Evolutionary conservation across 2,888 invertebrate genomes (phyloP).

Genomic region (Scaeva pyrastri): DNA sequence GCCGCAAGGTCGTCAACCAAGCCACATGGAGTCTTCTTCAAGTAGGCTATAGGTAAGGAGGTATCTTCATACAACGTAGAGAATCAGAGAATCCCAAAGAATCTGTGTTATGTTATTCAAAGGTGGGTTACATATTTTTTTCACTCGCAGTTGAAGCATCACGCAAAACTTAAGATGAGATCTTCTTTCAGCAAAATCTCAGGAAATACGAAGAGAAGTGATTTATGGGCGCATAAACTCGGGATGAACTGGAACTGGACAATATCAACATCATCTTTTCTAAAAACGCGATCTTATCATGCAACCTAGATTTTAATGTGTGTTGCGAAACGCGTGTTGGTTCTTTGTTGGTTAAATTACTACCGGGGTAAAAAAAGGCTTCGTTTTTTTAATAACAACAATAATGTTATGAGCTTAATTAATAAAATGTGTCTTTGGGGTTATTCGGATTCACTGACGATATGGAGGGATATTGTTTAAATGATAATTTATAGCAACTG

Average conservation of each 20-base stretch:
- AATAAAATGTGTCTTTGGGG: conserved; percentile 20
- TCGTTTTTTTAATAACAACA: conserved; percentile 1
- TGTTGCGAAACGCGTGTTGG: conserved; percentile 9
- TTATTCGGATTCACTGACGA: background rate
- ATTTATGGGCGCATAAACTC: conserved; percentile 42
- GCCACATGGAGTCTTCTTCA: too few species aligned
- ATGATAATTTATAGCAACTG: conserved; percentile 40
- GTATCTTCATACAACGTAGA: conserved; percentile 36
- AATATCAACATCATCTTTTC: conserved; percentile 35
- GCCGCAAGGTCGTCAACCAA: conserved; percentile 54
- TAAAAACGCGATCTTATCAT: conserved; percentile 45
- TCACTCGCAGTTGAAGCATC: conserved; percentile 12
- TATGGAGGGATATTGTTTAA: conserved; percentile 27
- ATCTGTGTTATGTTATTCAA: conserved; percentile 34
- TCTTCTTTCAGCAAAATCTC: conserved; percentile 34
- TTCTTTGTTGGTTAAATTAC: conserved; percentile 19
- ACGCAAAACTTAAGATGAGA: conserved; percentile 7
- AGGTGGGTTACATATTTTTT: conserved; percentile 48
- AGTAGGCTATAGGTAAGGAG: too few species aligned
- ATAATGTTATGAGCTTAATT: background rate
- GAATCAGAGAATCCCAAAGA: conserved; percentile 31
- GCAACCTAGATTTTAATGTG: conserved; percentile 1
- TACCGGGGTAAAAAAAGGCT: conserved; percentile 28
- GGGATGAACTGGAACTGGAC: conserved; percentile 26
- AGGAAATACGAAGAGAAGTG: conserved; percentile 58